Evolutionary conservation across 2,113 vertebrate genomes (phyloP), one percentile per base, ranked within the genome.

Genomic region (Neolamprologus brichardi): DNA sequence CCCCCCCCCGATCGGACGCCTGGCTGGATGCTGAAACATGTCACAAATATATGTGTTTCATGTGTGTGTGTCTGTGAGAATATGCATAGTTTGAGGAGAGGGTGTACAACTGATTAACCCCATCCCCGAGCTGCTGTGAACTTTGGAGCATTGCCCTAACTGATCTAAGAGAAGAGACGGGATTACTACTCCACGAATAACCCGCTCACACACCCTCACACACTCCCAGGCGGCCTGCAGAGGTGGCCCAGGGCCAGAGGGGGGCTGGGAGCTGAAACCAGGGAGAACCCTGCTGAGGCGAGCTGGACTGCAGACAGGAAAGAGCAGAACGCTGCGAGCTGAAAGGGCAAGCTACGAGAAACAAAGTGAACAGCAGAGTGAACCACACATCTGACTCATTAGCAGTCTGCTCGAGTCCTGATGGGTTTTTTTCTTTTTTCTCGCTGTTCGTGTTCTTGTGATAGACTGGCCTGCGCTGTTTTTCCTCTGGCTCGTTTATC

Each of bases 181-280:
- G 91, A 93, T 93, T 93, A 91, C 80, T 90, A 85, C 83, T 91
- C 89, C 79, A 90, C 81, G 83, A 88, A 90, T 83, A 88, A 90
- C 92, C 83, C 85, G 11, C 81, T 30, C 87, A 46, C 67, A 70
- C 80, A 41, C 81, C 6, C 79, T 8, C 54, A 72, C 30, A 79
- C 82, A 52, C 82, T 58, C 56, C 54, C 25, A 87, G 37, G 15
- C 12, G 8, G 81, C 80, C 72, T 67, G 85, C 56, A 87, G 82
- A 86, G 85, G 87, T 37, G 84, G 87, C 62, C 70, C 13, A 44
- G 79, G 89, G 89, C 79, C 64, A 84, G 86, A 62, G 58, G 58
- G 30, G 30, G 17, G 58, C 30, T 62, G 56, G 56, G 82, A 54
- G 53, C 58, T 79, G 78, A 62, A 12, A 84, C 30, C 49, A 11